These are phyloP conservation scores for Strigamia crassipes DNA, from an alignment of 2,888 invertebrate genomes.

Conservation along the genomic window DNA sequence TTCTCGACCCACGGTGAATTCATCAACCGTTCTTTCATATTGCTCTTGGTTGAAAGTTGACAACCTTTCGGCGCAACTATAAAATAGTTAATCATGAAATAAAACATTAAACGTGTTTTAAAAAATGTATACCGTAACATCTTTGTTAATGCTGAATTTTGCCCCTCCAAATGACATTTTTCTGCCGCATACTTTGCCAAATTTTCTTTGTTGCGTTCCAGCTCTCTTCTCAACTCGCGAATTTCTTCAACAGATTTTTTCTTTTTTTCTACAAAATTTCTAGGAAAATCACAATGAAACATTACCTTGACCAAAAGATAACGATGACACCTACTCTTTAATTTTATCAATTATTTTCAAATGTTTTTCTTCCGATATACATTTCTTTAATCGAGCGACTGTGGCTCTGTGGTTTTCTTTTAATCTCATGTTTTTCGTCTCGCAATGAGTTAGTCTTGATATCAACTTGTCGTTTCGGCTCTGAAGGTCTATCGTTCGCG, in stretches of 20 bases:
- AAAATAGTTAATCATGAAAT: background rate
- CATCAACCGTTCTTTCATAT: background rate
- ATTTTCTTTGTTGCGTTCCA: background rate
- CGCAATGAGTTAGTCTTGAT: background rate
- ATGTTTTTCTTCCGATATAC: background rate
- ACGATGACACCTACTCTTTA: background rate
- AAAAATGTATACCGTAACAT: background rate
- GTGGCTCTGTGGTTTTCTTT: background rate
- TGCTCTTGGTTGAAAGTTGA: background rate
- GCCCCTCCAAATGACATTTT: slow-evolving; percentile 2
- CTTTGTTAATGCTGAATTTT: background rate
- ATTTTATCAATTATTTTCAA: background rate
- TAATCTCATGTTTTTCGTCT: background rate
- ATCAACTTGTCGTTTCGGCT: background rate
- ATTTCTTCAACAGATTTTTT: background rate
- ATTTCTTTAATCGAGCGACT: background rate
- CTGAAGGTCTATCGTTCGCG: background rate
- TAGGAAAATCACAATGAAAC: background rate
- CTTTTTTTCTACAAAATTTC: background rate
- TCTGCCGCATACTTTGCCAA: background rate
- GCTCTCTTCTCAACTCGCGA: background rate
- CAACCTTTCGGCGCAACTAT: background rate
- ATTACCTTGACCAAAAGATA: background rate
- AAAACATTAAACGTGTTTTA: background rate
- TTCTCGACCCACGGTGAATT: background rate